Evolutionary conservation across 1,140 invertebrate genomes (phyloP), one percentile per base, ranked within the genome.

Genomic region (Oncopodura yosiiana): DNA sequence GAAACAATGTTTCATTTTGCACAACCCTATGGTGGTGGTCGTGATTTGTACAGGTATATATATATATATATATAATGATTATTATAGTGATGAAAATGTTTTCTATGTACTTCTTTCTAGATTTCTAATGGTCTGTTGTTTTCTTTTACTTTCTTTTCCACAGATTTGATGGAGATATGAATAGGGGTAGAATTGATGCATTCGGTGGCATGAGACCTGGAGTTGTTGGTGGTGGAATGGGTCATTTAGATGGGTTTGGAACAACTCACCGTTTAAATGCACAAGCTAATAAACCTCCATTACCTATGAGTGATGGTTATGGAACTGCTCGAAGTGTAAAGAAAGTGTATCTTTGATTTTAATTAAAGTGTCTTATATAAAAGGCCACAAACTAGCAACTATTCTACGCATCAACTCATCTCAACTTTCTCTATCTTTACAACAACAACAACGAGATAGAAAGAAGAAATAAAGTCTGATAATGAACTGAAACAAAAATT

Each of bases 311-410:
- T 49, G 66, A 67, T 41, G 67, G 67, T 21, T 70, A 69, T 54
- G 69, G 68, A 42, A 70, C 69, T 21, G 67, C 69, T 16, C 60
- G 69, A 50, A 69, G 67, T 56, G 67, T 68, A 42, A 70, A 70
- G 65, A 70, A 70, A 64, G 69, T 70, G 43, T 70, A 70, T 65
- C 64, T 71, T 61, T 69, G 64, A 70, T 56, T 44, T 52, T 45
- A 32, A 56, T 34, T 34, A 9, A 34, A 8, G 14, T 34, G 6
- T 34, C n/a, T 34, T 8, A 34, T 34, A 34, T 34, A 8, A 34
- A 16, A 49, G 14, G 16, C 34, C 44, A 39, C 11, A 39, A n/a
- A 19, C 18, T 19, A 19, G 6, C 8, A 8, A 8, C 23, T 44
- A 26, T 1, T 3, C 16, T n/a, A 23, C 29, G 24, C 34, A 16